Evolutionary conservation across 1,140 invertebrate genomes (phyloP), one percentile per base, ranked within the genome.

Genomic region (Brachionus manjavacas): DNA sequence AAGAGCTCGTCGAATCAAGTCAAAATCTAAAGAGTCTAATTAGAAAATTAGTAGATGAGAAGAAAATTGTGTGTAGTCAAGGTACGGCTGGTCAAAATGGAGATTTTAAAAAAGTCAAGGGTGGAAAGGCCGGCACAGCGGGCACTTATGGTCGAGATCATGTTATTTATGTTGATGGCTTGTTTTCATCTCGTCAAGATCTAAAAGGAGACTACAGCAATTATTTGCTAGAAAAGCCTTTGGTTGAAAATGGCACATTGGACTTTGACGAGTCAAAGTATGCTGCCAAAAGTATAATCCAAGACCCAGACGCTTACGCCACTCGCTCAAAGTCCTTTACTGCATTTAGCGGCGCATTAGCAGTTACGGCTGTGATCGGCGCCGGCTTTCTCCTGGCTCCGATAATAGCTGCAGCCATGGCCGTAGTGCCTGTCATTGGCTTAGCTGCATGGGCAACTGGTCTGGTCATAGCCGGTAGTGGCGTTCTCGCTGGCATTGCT

Each of bases 101-200:
- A n/a, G 0, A 72, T 39, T 72, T 43, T 41, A 0, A 16, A 39
- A 39, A 0, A 20, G 68, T 72, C 1, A 20, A 39, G 9, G 68
- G 68, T 4, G 68, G 68, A 3, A 16, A 72, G 16, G 28, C 28
- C 0, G 68, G 68, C 35, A 39, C 2, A 72, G 68, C 68, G 28
- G 68, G 68, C 16, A 72, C 68, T 7, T 72, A 72, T 39, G 68
- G 68, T 39, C n/a, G 2, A 20, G 68, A 72, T 39, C 68, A 72
- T 72, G 68, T 72, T 8, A 72, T 72, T 72, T 72, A 35, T 72
- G 68, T 72, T 41, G 68, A 72, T 72, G 68, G 68, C 16, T 35
- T 72, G 12, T 12, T 72, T n/a, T 72, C 68, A 20, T 31, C 28
- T 4, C 68, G 68, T 9, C 1, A 9, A 20, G 16, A 72, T 39